Evolutionary conservation across 2,797 vertebrate species (phyloP).

Genomic region (Benthosema pterotum): DNA sequence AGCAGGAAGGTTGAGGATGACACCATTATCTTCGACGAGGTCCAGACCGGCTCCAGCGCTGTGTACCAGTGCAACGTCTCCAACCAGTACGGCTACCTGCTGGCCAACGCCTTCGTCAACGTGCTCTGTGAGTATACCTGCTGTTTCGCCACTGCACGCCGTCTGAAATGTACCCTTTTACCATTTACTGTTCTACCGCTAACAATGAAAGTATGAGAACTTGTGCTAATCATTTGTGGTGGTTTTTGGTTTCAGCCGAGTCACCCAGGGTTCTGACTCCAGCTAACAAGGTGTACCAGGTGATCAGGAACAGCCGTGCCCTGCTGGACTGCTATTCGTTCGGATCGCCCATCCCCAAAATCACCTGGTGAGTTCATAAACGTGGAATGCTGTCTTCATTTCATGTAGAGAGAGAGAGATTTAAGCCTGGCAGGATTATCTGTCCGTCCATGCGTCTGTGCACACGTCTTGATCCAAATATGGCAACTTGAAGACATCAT

Average conservation of each 20-base stretch:
- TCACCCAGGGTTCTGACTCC: constrained; percentile 91
- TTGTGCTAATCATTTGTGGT: background rate
- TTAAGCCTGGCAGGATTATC: too few species aligned
- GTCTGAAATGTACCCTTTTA: background rate
- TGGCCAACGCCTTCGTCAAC: constrained; percentile 95
- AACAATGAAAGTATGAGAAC: too few species aligned
- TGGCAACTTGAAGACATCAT: too few species aligned
- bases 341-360: constrained; percentile 92
- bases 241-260: constrained; percentile 81
- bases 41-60: constrained; percentile 90
- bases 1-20: constrained; percentile 93
- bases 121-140: constrained; percentile 90
- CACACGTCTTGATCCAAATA: too few species aligned
- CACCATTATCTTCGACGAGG: constrained; percentile 89
- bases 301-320: constrained; percentile 87
- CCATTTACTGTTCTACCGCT: background rate
- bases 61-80: constrained; percentile 97
- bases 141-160: background rate
- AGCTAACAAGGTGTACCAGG: constrained; percentile 88
- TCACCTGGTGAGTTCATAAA: constrained; percentile 87
- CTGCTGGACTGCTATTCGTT: constrained; percentile 90
- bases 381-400: too few species aligned
- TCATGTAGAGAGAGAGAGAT: too few species aligned
- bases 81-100: constrained; percentile 92
- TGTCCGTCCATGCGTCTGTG: too few species aligned